These are phyloP conservation scores for Perizoma affinitatum DNA, from an alignment of 2,888 invertebrate genomes.

Conservation along the genomic window DNA sequence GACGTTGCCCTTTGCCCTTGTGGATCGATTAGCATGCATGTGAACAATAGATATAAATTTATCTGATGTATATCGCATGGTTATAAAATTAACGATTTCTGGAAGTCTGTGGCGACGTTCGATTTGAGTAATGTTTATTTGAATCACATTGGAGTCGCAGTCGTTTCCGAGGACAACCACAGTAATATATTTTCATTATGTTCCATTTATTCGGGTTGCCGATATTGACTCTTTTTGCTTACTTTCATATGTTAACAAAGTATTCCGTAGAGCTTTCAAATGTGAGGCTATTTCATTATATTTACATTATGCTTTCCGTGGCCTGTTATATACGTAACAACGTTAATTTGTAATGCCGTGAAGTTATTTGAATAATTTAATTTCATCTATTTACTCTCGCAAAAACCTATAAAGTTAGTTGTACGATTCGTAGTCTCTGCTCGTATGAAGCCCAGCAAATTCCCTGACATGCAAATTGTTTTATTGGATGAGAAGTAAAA, in stretches of 20 bases:
- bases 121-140: constrained; percentile 72
- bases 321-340: constrained; percentile 28
- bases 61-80: constrained; percentile 13
- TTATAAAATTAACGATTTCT: constrained; percentile 67
- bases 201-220: constrained; percentile 71
- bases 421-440: constrained; percentile 3
- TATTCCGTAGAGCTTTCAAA: constrained; percentile 53
- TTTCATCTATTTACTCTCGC: constrained; percentile 23
- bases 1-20: too few relatives aligned
- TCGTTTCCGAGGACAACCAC: constrained; percentile 68
- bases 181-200: constrained; percentile 78
- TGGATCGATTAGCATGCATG: too few relatives aligned
- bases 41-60: constrained; percentile 26
- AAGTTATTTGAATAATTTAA: constrained; percentile 36
- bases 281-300: constrained; percentile 61
- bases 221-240: constrained; percentile 72
- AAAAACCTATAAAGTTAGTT: not conserved
- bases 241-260: constrained; percentile 69
- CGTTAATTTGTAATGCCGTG: constrained; percentile 34
- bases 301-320: constrained; percentile 58
- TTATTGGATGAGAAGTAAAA: constrained; percentile 1
- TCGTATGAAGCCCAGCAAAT: constrained; percentile 3
- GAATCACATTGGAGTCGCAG: constrained; percentile 67
- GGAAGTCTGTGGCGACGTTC: constrained; percentile 63
- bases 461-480: constrained; percentile 1